These are phyloP conservation scores for Schrankia costaestrigalis DNA, from an alignment of 2,888 invertebrate genomes.

Conservation along the genomic window DNA sequence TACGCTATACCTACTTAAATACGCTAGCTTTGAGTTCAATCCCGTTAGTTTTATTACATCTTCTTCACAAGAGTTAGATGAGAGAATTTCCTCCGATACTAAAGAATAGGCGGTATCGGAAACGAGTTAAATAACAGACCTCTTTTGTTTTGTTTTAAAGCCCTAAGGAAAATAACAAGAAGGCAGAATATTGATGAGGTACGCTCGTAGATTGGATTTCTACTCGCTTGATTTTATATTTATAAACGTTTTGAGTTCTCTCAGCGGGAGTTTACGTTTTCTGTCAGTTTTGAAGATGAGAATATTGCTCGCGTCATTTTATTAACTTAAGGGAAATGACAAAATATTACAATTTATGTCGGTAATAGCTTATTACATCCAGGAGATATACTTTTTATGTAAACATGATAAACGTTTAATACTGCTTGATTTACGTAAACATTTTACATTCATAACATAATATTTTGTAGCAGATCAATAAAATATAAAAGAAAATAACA, in stretches of 20 bases:
- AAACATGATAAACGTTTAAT: conserved; percentile 32
- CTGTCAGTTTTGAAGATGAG: conserved; percentile 28
- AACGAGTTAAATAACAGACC: conserved; percentile 76
- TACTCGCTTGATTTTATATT: conserved; percentile 47
- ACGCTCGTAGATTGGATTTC: conserved; percentile 45
- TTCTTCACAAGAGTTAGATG: conserved; percentile 40
- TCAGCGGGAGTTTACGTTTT: conserved; percentile 30
- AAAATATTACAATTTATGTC: conserved; percentile 28
- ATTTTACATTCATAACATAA: conserved; percentile 34
- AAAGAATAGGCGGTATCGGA: conserved; percentile 72
- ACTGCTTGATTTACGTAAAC: conserved; percentile 28
- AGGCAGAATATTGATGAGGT: conserved; percentile 68
- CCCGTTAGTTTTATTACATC: conserved; percentile 34
- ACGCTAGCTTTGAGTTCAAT: conserved; percentile 22
- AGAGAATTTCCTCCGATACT: conserved; percentile 74
- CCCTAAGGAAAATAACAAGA: conserved; percentile 65
- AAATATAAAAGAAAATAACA: conserved; percentile 24
- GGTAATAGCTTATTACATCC: conserved; percentile 29
- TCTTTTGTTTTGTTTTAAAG: conserved; percentile 68
- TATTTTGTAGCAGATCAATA: conserved; percentile 32
- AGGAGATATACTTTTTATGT: conserved; percentile 26
- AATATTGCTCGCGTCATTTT: conserved; percentile 28
- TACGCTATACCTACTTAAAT: conserved; percentile 23
- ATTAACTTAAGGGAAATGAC: conserved; percentile 33
- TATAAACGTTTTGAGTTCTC: conserved; percentile 44